Base-by-base conservation (phyloP, 2,888 invertebrate species). In the Spialia ferax region DNA sequence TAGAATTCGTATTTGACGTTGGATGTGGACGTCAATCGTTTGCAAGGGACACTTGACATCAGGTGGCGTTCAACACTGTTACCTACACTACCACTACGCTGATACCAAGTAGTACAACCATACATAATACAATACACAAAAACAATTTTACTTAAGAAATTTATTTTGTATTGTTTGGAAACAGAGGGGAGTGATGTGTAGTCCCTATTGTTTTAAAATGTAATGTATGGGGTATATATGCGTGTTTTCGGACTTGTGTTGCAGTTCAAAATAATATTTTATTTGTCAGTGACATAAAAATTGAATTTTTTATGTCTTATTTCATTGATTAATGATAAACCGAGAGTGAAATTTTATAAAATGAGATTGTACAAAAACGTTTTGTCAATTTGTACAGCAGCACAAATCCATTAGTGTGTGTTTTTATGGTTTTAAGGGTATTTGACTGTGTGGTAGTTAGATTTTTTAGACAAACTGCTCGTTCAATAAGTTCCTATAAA, bases 391-490 rank as follows among this genome's bases (percentile, higher is more conserved):
- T 56, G 29, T 13, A 56, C 11, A 29, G 29, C 55, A 63, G 45
- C 45, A 63, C 56, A 55, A 42, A 32, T 55, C 32, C 23, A 20
- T n/a, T n/a, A 18, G 22, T 38, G 26, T 26, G 63, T 55, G 35
- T 50, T 18, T 54, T 32, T 23, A 26, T 4, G 20, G 35, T 35
- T 52, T 52, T 38, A 22, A n/a, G 11, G 52, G 56, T 42, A 42
- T 50, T 65, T 59, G 32, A 54, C 20, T 56, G 63, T 52, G 57
- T 69, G 57, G 65, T 70, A 71, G 69, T 60, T 71, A 67, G 64
- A 62, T 42, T 23, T 45, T 18, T 23, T 52, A 29, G 18, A 35
- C 18, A 57, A 18, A 48, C 20, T 48, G 20, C 54, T 54, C 15
- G 54, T 13, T 54, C 13, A 23, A 26, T 54, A 52, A 52, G 52